Conservation (phyloP, 2,797 vertebrate genomes). For the Eulemur albifrons region DNA sequence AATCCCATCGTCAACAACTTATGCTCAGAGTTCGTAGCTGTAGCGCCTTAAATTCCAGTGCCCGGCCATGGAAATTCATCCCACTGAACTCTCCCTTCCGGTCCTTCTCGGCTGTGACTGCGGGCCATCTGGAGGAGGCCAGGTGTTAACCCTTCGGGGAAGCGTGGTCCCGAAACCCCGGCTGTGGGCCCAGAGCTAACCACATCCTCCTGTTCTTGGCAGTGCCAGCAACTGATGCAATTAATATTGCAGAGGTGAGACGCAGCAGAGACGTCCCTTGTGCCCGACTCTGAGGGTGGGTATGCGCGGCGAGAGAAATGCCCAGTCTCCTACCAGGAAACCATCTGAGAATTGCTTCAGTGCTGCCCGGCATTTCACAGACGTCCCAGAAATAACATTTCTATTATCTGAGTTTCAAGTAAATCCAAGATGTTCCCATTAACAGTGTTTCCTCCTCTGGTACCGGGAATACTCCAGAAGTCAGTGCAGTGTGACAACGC, state of each 20-base stretch:
- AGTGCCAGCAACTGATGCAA: background rate
- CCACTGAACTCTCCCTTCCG: background rate
- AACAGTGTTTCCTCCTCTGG: background rate
- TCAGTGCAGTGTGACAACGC: background rate
- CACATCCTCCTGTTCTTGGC: background rate
- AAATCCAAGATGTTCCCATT: background rate
- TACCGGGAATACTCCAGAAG: background rate
- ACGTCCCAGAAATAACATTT: background rate
- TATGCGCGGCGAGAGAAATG: accelerated
- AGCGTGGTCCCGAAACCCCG: background rate
- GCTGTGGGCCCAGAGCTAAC: background rate
- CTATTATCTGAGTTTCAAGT: background rate
- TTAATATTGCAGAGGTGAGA: background rate
- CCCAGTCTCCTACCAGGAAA: background rate
- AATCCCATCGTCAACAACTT: background rate
- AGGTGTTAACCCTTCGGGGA: background rate
- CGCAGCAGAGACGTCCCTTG: accelerated
- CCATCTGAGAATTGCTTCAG: accelerated
- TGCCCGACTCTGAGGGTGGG: too few species aligned
- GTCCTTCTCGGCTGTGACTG: background rate
- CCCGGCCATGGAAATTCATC: background rate
- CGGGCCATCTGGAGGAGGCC: background rate
- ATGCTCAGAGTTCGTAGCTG: accelerated
- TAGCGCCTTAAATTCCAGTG: background rate
- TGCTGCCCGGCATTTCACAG: background rate